Percentiles rank a stretch among this genome's conserved stretches.
Conservation (phyloP, 2,113 vertebrate species). For the Rhabdomys dilectus region DNA sequence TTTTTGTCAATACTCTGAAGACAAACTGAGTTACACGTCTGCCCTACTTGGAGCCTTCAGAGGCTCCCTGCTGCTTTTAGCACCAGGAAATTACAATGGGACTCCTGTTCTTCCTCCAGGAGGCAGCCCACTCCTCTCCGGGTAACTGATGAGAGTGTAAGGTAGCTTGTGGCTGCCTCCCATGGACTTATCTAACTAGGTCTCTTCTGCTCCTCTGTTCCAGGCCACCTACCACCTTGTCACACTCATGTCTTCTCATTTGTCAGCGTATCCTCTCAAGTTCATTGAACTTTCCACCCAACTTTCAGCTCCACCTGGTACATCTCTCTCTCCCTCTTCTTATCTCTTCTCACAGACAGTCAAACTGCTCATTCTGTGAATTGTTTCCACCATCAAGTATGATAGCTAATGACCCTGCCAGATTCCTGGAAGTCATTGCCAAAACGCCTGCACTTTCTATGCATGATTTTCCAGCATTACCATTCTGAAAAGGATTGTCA, state of each 20-base stretch:
- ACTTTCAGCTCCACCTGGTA: neutral
- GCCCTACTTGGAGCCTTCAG: neutral
- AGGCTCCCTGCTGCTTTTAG: neutral
- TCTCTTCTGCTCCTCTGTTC: too few species aligned
- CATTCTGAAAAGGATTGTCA: neutral
- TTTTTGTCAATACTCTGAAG: neutral
- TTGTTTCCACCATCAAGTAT: neutral
- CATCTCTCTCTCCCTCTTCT: neutral
- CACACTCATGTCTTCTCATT: neutral
- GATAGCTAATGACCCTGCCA: neutral
- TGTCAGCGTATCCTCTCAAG: accelerated
- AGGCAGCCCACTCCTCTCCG: too few species aligned
- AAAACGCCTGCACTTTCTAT: neutral
- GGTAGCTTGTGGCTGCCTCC: neutral
- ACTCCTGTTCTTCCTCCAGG: accelerated
- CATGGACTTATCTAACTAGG: accelerated
- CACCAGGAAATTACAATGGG: neutral
- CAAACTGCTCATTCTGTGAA: neutral
- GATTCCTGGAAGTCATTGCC: neutral
- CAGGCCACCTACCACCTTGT: too few species aligned
- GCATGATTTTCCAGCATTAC: neutral
- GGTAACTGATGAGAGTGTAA: neutral
- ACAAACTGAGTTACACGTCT: neutral
- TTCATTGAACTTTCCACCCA: neutral
- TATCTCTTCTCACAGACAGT: neutral